Evolutionary conservation across 2,113 vertebrate species (phyloP), one percentile per base, ranked within the genome.

Genomic region (Agapornis roseicollis): DNA sequence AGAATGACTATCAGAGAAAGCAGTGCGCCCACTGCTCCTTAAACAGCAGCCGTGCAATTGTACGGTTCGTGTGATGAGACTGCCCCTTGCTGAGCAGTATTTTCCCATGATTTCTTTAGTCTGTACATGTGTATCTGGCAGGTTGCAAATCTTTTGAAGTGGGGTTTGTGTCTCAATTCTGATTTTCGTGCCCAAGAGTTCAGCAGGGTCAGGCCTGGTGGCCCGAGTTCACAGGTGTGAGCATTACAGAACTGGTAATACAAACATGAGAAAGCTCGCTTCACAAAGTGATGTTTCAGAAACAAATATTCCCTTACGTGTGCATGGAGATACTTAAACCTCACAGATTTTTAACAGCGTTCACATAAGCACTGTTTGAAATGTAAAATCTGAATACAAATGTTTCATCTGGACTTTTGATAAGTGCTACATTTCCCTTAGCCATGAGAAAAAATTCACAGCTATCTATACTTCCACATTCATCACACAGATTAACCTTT

Each of bases 31-130:
- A 46, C 6, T 53, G 41, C 16, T 52, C 17, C 88, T 64, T 47
- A 15, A 80, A 80, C 23, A 88, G 92, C 72, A 86, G 71, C 60
- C 77, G 35, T 0, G 0, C 23, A 16, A 28, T 64, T 78, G 68
- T 20, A 3, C 29, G 10, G 41, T 46, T 29, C 50, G 76, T 88
- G 95, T 88, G 88, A 89, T 90, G 76, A 97, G 74, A 93, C 90
- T 96, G 94, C 92, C 90, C 85, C 88, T 93, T 88, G 77, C 86
- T 88, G 92, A 92, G 85, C 77, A 92, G 1, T 78, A 55, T 74
- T 86, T 93, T 88, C 85, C 49, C 63, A 42, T 28, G 39, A 85
- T 79, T 89, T 95, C 66, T 60, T 83, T 33, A 77, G 28, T 64
- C 80, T 88, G 87, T 29, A 8, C 68, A 50, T 1, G 0, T 1